phyloP scores from a whole-genome alignment of 2,888 invertebrate genomes.

The Glaucopsyche alexis region DNA sequence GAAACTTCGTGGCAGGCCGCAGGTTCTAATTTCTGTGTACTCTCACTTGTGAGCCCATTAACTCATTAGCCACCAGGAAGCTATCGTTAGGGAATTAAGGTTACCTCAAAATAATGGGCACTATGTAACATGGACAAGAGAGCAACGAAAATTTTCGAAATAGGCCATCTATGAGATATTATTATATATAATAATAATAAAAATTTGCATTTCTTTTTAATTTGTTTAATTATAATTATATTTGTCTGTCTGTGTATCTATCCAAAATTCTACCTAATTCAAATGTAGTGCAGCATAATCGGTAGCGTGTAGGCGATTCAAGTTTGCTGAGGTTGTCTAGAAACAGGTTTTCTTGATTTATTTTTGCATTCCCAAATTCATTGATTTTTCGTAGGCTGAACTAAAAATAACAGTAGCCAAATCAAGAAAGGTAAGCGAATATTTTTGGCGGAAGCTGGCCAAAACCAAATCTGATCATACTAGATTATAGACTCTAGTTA shows the following conservation, averaged over 20 bases:
- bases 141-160: not conserved
- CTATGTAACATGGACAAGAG: not conserved
- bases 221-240: no score
- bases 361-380: not conserved
- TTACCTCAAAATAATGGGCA: not conserved
- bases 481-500: not conserved
- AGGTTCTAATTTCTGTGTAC: constrained; percentile 10
- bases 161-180: no score
- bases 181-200: no score
- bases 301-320: not conserved
- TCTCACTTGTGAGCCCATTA: constrained; percentile 23
- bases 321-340: not conserved
- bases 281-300: not conserved
- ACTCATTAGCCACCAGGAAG: constrained; percentile 4
- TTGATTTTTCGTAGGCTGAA: no score
- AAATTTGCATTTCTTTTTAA: no score
- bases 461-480: not conserved
- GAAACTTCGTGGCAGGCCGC: not conserved
- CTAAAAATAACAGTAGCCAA: no score
- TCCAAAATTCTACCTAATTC: no score
- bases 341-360: not conserved
- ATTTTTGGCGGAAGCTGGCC: no score
- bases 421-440: no score
- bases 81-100: constrained; percentile 23
- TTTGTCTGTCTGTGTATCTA: no score